A percentile compares a stretch with the other conserved stretches of the same genome.
Conservation (phyloP, 64 coral and sea anemone species). For the Anthopleura sola region DNA sequence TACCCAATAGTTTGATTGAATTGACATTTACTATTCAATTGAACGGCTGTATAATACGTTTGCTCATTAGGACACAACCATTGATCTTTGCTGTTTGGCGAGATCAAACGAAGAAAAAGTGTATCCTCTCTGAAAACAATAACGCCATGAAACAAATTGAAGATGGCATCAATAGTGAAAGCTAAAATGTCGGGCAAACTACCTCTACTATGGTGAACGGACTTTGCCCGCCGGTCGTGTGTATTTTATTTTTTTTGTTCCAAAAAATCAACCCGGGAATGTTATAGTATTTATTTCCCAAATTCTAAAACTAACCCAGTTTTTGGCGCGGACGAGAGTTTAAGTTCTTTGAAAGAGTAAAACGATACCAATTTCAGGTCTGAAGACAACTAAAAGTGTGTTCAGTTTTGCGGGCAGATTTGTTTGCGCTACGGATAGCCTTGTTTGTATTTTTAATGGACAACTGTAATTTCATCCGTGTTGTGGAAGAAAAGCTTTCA, state of each 20-base stretch:
- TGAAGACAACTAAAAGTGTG: slow-evolving; percentile 5
- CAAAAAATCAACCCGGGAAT: not conserved
- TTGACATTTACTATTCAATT: slow-evolving; percentile 16
- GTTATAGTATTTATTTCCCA: not conserved
- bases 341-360: slow-evolving; percentile 1
- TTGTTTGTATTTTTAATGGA: slow-evolving; percentile 34
- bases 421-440: slow-evolving; percentile 21
- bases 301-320: not conserved
- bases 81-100: slow-evolving; percentile 7
- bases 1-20: slow-evolving; percentile 4
- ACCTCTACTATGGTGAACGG: not conserved
- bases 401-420: slow-evolving; percentile 29
- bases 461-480: slow-evolving; percentile 28
- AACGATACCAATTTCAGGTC: not conserved
- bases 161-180: not conserved
- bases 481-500: slow-evolving; percentile 14
- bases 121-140: not conserved
- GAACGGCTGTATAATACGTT: not conserved
- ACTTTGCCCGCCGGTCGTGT: not conserved
- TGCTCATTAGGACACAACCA: slow-evolving; percentile 3
- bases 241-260: not conserved
- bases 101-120: not conserved
- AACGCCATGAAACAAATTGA: not conserved
- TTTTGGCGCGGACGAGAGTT: not conserved
- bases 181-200: not conserved